Base-by-base conservation (phyloP, 2,888 invertebrate genomes). In the Orgyia antiqua region DNA sequence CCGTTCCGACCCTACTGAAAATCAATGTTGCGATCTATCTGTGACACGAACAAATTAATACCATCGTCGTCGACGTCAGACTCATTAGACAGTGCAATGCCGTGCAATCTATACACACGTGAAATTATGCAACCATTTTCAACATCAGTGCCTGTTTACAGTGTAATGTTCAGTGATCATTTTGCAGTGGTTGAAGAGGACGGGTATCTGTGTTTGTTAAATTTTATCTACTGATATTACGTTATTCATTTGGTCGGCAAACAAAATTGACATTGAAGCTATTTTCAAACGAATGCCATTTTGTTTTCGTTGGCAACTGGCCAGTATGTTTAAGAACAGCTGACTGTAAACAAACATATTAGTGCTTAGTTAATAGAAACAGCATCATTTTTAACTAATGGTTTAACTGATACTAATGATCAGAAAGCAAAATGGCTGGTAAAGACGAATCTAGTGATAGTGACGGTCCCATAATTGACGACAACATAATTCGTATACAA, bases 401-500 rank as follows among this genome's bases (percentile, higher is more conserved):
- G n/a, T n/a, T n/a, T n/a, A n/a, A n/a, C n/a, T n/a, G n/a, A n/a
- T n/a, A n/a, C n/a, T n/a, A n/a, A 13, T 13, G 10, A 24, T 13
- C 13, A 10, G 2, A 24, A n/a, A 8, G n/a, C 12, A 24, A 13
- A 40, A 86, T 84, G 84, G 71, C 73, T 39, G 66, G 65, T 44
- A 70, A 69, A 57, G 63, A 58, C 31, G 58, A 65, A 33, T 65
- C 69, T 23, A 76, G 76, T 63, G 83, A 83, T 55, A 79, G 80
- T 61, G 83, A 84, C 34, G 69, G 73, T 9, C 87, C 87, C 39
- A 62, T 78, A 50, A 78, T 87, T 68, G 76, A 84, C 43, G 79
- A 87, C 49, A 89, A 90, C 51, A 75, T 89, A 47, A 89, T 91
- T 54, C 79, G 88, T 37, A 87, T 91, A 47, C 89, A 90, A 68